Base-by-base conservation (phyloP, 2,888 invertebrate genomes). In the Dryococelus australis region DNA sequence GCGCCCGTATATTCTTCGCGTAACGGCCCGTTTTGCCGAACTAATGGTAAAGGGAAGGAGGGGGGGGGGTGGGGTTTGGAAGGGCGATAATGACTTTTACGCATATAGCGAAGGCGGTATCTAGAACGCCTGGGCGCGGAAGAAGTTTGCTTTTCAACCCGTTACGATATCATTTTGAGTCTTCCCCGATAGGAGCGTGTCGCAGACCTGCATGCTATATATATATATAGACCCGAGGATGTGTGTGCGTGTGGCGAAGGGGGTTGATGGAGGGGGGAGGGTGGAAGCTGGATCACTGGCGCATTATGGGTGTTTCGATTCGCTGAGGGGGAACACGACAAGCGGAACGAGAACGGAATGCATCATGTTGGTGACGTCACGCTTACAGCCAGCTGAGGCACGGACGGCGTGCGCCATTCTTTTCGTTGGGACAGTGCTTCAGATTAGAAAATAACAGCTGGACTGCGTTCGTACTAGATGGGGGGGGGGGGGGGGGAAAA, bases 301-400 rank as follows among this genome's bases (percentile, higher is more conserved):
- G 65, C 65, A 65, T 65, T 65, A n/a, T 65, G 65, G 65, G 65
- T 65, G 65, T 65, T 65, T 65, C 65, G 65, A 65, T 65, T 65
- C 65, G 20, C 65, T 24, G 65, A n/a, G 20, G 65, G 65, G 65
- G 10, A 20, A n/a, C 65, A n/a, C 35, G 47, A 47, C 47, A 13
- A 16, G 47, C 8, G 20, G 65, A 24, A 65, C 65, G 65, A 8
- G 65, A 16, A 10, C 65, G n/a, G 65, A 65, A 65, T 65, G 20
- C 65, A 3, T 65, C 1, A n/a, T 65, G 65, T 20, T 20, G 51
- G 6, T 0, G 24, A n/a, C 65, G n/a, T n/a, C 65, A 24, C 20
- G 20, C 8, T 16, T 16, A 8, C 20, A 10, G n/a, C 8, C 10
- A 65, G 65, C 65, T 24, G 20, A n/a, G 0, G n/a, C 24, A 65